Percentiles rank a stretch among this genome's conserved stretches.
These are phyloP conservation scores for Pelvicachromis taeniatus DNA, from an alignment of 2,113 vertebrate genomes.

Conservation along the genomic window DNA sequence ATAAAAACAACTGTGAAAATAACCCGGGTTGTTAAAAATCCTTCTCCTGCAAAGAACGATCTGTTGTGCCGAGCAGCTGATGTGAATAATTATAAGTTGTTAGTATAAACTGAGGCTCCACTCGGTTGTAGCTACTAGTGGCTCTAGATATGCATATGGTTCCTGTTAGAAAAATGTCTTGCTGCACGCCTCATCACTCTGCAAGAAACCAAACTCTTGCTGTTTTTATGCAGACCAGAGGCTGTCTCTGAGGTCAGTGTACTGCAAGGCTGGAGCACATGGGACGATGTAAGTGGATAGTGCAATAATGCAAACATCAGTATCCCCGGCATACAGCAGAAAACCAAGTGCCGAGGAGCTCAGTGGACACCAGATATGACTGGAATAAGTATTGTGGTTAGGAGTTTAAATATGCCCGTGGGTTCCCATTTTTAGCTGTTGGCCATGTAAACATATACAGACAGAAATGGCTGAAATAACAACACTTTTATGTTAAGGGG, in stretches of 20 bases:
- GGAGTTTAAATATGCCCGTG: constrained; percentile 45
- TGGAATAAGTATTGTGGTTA: constrained; percentile 53
- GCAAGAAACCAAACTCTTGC: constrained; percentile 42
- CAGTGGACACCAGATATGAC: constrained; percentile 54
- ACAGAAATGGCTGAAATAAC: constrained; percentile 31
- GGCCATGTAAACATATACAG: constrained; percentile 39
- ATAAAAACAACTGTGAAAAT: not conserved
- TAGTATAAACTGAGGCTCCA: constrained; percentile 23
- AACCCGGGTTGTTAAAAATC: not conserved
- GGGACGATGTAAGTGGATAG: constrained; percentile 45
- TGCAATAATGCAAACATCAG: constrained; percentile 42
- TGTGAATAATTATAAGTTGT: constrained; percentile 19
- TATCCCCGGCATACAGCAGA: constrained; percentile 13
- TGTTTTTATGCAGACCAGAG: constrained; percentile 14
- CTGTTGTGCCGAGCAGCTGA: not conserved
- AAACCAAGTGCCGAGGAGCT: constrained; percentile 33
- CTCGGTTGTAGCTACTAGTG: not conserved
- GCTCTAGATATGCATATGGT: constrained; percentile 51
- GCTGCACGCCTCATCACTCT: constrained; percentile 44
- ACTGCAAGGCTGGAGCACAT: constrained; percentile 14
- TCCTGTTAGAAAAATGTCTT: constrained; percentile 39
- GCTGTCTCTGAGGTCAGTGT: constrained; percentile 1
- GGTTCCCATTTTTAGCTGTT: constrained; percentile 43
- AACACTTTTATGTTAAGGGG: constrained; percentile 10
- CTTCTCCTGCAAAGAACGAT: not conserved